Evolutionary conservation across 30 jellyfish, hydroid and myxozoan species (phyloP).

Genomic region (Kudoa iwatai): DNA sequence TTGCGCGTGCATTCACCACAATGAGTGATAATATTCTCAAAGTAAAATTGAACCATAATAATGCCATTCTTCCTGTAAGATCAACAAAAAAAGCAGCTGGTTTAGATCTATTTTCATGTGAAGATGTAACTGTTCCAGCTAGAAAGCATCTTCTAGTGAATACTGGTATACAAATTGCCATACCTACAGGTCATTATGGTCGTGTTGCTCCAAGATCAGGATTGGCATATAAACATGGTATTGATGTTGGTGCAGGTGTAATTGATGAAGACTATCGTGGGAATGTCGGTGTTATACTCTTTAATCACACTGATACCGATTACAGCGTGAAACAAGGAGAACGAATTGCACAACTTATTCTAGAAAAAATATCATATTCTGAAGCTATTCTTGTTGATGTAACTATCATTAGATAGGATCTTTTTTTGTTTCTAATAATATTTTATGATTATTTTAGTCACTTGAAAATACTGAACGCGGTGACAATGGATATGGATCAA

Average conservation of each 20-base stretch:
- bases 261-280: constrained; percentile 68
- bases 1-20: no score
- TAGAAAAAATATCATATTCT: constrained; percentile 39
- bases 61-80: no score
- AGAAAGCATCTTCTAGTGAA: constrained; percentile 10
- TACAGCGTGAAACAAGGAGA: constrained; percentile 8
- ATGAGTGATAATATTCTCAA: no score
- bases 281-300: constrained; percentile 21
- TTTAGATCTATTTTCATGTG: constrained; percentile 13
- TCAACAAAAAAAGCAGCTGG: no score
- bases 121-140: constrained; percentile 5
- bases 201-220: constrained; percentile 85
- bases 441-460: constrained; percentile 2
- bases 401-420: background rate
- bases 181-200: constrained; percentile 33
- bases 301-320: constrained; percentile 9
- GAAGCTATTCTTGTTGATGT: constrained; percentile 14
- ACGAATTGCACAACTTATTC: constrained; percentile 21
- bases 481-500: constrained; percentile 23
- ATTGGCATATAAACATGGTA: constrained; percentile 11
- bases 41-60: no score
- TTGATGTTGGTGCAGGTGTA: constrained; percentile 88
- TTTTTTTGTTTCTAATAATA: background rate
- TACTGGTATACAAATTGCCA: constrained; percentile 15
- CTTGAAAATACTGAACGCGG: constrained; percentile 13